Evolutionary conservation across 2,797 vertebrate genomes (phyloP).

Genomic region (Chloroceryle inda): DNA sequence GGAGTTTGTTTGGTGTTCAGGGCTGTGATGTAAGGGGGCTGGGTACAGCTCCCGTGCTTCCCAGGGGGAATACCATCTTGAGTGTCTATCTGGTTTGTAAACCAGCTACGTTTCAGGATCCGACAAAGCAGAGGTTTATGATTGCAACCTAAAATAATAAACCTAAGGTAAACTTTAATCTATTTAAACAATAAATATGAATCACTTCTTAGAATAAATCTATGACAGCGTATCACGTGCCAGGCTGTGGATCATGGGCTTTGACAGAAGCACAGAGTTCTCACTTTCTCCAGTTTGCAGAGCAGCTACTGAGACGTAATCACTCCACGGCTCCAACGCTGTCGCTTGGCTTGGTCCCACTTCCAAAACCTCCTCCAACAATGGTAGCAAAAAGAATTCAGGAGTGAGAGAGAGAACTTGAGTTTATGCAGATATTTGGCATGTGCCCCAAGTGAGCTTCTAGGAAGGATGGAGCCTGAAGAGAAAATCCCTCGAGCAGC

Average conservation of each 20-base stretch:
- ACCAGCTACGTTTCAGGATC: neutral
- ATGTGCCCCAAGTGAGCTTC: neutral
- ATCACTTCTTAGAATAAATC: neutral
- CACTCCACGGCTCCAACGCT: neutral
- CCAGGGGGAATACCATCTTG: neutral
- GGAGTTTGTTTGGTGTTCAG: neutral
- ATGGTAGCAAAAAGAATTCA: neutral
- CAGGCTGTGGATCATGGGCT: neutral
- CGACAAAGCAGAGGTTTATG: neutral
- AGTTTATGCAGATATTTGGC: neutral
- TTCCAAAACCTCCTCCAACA: neutral
- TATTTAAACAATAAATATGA: neutral
- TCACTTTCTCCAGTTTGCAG: neutral
- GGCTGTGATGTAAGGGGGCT: neutral
- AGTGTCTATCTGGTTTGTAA: accelerated
- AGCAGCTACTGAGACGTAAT: neutral
- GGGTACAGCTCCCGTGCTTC: neutral
- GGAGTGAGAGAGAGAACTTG: neutral
- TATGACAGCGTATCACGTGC: accelerated
- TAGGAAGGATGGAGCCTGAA: neutral
- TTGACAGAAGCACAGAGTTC: neutral
- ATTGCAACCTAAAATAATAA: neutral
- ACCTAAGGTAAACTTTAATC: neutral
- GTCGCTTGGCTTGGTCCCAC: neutral
- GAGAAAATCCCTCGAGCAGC: neutral